These are phyloP conservation scores for Leguminivora glycinivorella DNA, from an alignment of 1,140 invertebrate species.

Conservation along the genomic window DNA sequence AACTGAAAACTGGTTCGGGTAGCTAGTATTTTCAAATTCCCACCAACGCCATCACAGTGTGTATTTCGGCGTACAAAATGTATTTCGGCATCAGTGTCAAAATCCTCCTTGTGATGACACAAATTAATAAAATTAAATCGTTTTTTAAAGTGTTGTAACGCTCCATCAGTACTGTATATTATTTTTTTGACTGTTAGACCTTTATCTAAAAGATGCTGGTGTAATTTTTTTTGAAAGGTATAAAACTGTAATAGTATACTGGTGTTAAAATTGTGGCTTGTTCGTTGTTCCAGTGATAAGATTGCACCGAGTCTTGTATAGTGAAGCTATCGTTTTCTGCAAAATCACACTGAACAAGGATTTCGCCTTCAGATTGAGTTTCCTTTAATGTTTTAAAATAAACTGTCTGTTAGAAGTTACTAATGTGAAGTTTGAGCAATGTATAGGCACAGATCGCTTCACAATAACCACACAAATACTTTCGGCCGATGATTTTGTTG, in stretches of 20 bases:
- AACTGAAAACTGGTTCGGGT: not conserved
- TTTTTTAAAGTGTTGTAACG: not conserved
- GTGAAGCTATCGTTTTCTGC: conserved; percentile 36
- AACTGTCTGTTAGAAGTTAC: conserved; percentile 30
- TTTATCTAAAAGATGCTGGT: not conserved
- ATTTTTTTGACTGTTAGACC: not conserved
- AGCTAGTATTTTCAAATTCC: not conserved
- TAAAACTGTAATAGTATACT: conserved; percentile 19
- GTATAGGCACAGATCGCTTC: too few relatives aligned
- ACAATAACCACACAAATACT: too few relatives aligned
- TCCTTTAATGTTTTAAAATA: conserved; percentile 35
- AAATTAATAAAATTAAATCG: not conserved
- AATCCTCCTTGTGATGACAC: too few relatives aligned
- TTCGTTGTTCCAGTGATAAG: conserved; percentile 36
- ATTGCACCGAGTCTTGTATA: conserved; percentile 35
- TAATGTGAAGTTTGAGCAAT: too few relatives aligned
- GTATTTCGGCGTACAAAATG: not conserved
- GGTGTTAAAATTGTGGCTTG: conserved; percentile 34
- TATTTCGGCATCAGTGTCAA: not conserved
- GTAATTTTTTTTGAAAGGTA: not conserved
- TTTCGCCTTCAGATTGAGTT: conserved; percentile 30
- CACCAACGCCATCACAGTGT: not conserved
- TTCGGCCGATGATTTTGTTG: too few relatives aligned
- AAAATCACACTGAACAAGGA: conserved; percentile 36
- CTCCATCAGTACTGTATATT: not conserved